Evolutionary conservation across 2,113 vertebrate species (phyloP).

Genomic region (Platycercus adscitus): DNA sequence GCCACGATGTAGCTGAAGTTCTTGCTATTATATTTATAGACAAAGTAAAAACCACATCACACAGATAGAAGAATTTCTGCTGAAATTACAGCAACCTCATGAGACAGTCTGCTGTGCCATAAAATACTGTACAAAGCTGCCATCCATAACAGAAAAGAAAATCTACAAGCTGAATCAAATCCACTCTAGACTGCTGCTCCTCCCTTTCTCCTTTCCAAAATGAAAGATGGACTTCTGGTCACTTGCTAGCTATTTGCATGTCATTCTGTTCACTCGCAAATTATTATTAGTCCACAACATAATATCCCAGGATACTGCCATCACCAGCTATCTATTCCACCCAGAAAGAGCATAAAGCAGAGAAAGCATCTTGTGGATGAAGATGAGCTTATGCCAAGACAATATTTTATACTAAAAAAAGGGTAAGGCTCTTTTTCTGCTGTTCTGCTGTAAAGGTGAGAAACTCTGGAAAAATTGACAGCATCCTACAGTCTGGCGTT

Average conservation of each 20-base stretch:
- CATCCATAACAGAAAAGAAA: slow-evolving; percentile 25
- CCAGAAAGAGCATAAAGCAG: not conserved
- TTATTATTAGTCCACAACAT: not conserved
- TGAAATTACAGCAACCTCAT: slow-evolving; percentile 61
- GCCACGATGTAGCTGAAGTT: slow-evolving; percentile 15
- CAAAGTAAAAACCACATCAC: slow-evolving; percentile 68
- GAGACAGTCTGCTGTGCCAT: slow-evolving; percentile 41
- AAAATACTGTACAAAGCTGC: slow-evolving; percentile 35
- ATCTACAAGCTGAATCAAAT: slow-evolving; percentile 1
- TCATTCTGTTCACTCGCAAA: not conserved
- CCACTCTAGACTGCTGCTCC: not conserved
- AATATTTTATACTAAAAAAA: not conserved
- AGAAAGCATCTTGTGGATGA: not conserved
- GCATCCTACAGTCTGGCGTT: not conserved
- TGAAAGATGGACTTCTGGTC: not conserved
- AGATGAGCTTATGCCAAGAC: not conserved
- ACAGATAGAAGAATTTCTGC: slow-evolving; percentile 56
- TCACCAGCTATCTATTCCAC: not conserved
- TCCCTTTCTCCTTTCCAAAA: not conserved
- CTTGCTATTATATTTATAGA: slow-evolving; percentile 66
- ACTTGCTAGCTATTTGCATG: not conserved
- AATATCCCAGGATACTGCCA: not conserved
- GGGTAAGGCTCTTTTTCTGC: not conserved
- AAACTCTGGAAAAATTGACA: not conserved
- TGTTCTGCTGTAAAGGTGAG: not conserved